Evolutionary conservation across 1,140 invertebrate species (phyloP).

Genomic region (Euura saliciscinereae): DNA sequence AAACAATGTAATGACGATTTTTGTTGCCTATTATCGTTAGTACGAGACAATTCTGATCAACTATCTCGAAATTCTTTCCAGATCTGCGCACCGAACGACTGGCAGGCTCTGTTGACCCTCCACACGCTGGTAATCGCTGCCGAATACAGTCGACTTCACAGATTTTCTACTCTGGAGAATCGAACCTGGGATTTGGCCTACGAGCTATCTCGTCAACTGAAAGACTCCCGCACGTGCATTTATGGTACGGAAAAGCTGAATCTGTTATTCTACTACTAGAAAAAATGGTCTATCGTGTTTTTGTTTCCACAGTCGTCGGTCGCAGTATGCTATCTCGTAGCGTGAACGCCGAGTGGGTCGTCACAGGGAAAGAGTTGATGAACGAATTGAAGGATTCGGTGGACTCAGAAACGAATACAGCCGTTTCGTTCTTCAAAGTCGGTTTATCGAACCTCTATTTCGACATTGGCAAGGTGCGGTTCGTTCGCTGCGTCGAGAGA

Average conservation of each 20-base stretch:
- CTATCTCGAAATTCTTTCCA: constrained; percentile 14
- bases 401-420: constrained; percentile 26
- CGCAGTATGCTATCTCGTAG: constrained; percentile 27
- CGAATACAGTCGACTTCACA: constrained; percentile 43
- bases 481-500: neutral
- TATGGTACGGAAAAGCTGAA: constrained; percentile 29
- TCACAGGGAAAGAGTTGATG: constrained; percentile 30
- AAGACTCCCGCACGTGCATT: constrained; percentile 34
- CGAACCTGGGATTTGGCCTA: constrained; percentile 40
- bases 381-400: constrained; percentile 28
- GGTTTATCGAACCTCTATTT: constrained; percentile 51
- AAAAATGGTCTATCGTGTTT: no score
- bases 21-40: neutral
- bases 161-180: constrained; percentile 38
- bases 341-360: constrained; percentile 46
- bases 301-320: neutral
- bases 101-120: constrained; percentile 35
- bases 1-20: constrained; percentile 23
- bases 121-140: constrained; percentile 37
- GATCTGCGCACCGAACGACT: constrained; percentile 28
- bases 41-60: neutral
- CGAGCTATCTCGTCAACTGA: constrained; percentile 32
- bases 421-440: constrained; percentile 42
- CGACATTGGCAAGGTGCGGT: constrained; percentile 39
- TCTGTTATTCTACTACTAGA: no score